Percentiles rank a stretch among this genome's conserved stretches.
Conservation (phyloP, 2,113 vertebrate species). For the Notarius lentiginosus region DNA sequence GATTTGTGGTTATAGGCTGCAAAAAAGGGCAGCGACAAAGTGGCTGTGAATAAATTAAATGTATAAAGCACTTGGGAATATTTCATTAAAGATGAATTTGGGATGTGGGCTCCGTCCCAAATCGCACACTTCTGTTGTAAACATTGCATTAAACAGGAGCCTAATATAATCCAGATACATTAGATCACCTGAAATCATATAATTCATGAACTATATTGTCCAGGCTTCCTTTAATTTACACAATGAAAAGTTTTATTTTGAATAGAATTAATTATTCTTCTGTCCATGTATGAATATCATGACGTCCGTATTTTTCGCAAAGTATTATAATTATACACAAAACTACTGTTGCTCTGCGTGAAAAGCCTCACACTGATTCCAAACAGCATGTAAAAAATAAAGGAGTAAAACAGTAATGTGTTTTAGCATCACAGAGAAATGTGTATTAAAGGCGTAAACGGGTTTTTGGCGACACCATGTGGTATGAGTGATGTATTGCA, state of each 20-base stretch:
- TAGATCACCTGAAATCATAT: neutral
- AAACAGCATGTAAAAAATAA: neutral
- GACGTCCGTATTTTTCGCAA: neutral
- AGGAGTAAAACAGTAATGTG: neutral
- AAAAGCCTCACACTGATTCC: neutral
- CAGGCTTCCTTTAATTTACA: neutral
- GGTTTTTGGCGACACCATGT: neutral
- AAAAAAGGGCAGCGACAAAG: no score
- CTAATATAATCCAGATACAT: neutral
- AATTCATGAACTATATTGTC: neutral
- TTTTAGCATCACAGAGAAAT: neutral
- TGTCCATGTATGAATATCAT: neutral
- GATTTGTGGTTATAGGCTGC: neutral
- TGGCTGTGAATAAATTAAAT: no score
- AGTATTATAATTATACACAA: neutral
- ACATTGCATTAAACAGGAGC: neutral
- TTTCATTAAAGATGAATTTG: neutral
- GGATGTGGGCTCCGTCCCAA: neutral
- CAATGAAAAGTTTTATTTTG: neutral
- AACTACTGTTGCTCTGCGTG: neutral
- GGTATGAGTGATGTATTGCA: neutral
- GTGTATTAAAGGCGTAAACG: neutral
- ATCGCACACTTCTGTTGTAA: neutral
- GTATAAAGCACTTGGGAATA: neutral
- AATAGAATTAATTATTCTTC: neutral